Evolutionary conservation across 2,797 vertebrate genomes (phyloP), one percentile per base, ranked within the genome.

Genomic region (Carduelis carduelis): DNA sequence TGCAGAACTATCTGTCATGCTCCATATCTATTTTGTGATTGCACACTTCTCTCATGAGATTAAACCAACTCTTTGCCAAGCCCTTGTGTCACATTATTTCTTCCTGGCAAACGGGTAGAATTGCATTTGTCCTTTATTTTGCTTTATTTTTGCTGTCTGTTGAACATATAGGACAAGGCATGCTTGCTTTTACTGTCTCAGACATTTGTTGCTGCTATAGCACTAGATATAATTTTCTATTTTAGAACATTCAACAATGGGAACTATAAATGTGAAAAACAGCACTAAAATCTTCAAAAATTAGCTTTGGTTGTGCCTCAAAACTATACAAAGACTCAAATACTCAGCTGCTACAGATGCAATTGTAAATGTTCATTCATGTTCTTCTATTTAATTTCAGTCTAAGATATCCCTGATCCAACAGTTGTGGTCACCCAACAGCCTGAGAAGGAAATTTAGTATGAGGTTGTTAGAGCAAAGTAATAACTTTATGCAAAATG

Each of bases 401-500:
- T 30, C 26, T 81, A 81, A 93, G 55, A 65, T n/a, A 81, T 1
- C 17, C n/a, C 21, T 65, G 43, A 71, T 66, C 39, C 9, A 28
- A 66, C 61, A 93, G 46, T 22, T 79, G 52, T 63, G 55, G 70
- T 89, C 84, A 95, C 61, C 81, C 55, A 79, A 74, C 6, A 70
- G 37, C 12, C 52, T 61, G 23, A 47, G 69, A 81, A 80, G 14
- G 24, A 74, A 87, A 56, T 53, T 35, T 35, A 70, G 50, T 63
- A 76, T 75, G 53, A 55, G 49, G 56, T 60, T 86, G 60, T 34
- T 41, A 88, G 57, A 96, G 37, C 24, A 87, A 95, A 74, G 88
- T 81, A 90, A 89, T 76, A 90, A 93, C 61, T 78, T 88, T 4
- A 91, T 63, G 65, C 47, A 95, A 94, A 95, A 83, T 59, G 30